Conservation (phyloP, 2,797 vertebrate species). For the Limnodromus scolopaceus region DNA sequence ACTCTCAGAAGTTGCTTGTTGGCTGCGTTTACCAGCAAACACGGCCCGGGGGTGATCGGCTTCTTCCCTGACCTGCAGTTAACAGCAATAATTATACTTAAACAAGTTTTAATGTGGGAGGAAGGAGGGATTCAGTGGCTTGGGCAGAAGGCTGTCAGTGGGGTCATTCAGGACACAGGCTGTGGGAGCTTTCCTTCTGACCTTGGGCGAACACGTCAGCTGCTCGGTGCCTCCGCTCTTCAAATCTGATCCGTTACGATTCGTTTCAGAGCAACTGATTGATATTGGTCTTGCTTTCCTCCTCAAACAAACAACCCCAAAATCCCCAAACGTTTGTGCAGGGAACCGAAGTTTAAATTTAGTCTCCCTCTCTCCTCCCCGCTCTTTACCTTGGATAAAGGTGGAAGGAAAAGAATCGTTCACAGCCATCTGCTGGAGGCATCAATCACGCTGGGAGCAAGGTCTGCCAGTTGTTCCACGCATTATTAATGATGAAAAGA, state of each 20-base stretch:
- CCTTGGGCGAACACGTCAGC: not conserved
- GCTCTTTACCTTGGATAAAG: not conserved
- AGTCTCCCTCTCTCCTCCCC: not conserved
- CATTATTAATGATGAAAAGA: conserved; percentile 25
- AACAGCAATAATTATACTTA: not conserved
- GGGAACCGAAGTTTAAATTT: not conserved
- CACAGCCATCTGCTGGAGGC: conserved; percentile 2
- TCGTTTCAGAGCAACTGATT: not conserved
- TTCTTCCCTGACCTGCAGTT: conserved; percentile 6
- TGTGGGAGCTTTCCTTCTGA: not conserved
- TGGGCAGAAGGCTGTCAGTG: not conserved
- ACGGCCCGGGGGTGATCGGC: not conserved
- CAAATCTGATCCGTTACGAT: not conserved
- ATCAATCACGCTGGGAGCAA: not conserved
- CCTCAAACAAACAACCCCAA: not conserved
- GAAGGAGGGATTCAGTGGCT: not conserved
- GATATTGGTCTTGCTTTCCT: not conserved
- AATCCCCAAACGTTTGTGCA: not conserved
- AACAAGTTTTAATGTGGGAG: not conserved
- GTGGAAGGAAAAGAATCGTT: not conserved
- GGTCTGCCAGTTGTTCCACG: conserved; percentile 1
- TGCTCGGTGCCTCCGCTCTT: not conserved
- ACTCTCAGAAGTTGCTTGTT: not conserved
- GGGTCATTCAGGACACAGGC: not conserved
- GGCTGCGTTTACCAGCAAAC: not conserved